phyloP scores from a whole-genome alignment of 2,113 vertebrate genomes.

The Dendrocopos noguchii region DNA sequence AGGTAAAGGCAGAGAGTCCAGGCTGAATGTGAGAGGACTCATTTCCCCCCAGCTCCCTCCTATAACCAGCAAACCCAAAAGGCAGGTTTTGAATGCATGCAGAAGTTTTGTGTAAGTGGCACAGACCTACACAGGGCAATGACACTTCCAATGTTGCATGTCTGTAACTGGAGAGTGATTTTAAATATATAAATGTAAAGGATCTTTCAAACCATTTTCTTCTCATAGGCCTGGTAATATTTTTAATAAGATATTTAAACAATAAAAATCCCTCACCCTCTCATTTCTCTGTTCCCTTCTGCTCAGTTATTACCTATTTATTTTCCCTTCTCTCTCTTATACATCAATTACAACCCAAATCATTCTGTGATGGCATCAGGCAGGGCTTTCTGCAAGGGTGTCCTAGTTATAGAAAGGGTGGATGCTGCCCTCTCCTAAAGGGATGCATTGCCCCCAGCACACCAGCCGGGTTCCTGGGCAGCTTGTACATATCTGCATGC shows the following conservation, averaged over 20 bases:
- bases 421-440: background rate
- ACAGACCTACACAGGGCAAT: conserved; percentile 36
- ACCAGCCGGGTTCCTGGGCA: background rate
- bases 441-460: background rate
- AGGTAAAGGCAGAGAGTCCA: conserved; percentile 80
- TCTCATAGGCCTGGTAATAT: background rate
- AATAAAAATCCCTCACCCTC: background rate
- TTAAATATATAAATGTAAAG: conserved; percentile 33
- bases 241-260: background rate
- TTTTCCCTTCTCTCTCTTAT: background rate
- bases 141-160: background rate
- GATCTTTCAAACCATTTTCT: background rate
- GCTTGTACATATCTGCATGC: background rate
- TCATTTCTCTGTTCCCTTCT: background rate
- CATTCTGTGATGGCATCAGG: background rate
- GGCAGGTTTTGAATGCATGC: conserved; percentile 20
- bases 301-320: background rate
- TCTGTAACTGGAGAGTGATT: conserved; percentile 6
- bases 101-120: conserved; percentile 25
- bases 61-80: conserved; percentile 23
- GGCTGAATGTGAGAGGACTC: background rate
- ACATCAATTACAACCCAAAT: too few relatives aligned
- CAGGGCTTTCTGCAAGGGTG: background rate
- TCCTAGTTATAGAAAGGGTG: background rate
- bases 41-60: conserved; percentile 44